Evolutionary conservation across 2,797 vertebrate genomes (phyloP).

Genomic region (Chaetophractus vellerosus): DNA sequence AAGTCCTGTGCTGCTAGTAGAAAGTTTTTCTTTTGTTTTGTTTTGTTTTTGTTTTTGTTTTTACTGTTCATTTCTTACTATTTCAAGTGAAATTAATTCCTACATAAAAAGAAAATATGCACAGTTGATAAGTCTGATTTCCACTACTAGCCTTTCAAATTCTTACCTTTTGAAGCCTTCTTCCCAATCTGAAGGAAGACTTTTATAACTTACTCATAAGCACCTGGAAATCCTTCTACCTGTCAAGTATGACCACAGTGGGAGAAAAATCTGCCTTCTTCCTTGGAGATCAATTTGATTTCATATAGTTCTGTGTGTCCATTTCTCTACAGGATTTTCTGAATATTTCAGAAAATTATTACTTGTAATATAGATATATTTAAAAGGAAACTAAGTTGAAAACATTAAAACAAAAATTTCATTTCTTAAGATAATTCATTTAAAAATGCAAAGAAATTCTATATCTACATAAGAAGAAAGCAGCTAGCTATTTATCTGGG

Average conservation of each 20-base stretch:
- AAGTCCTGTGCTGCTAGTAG: too few species aligned
- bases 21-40: too few species aligned
- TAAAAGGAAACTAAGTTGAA: background rate
- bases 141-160: background rate
- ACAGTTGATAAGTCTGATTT: background rate
- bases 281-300: background rate
- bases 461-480: background rate
- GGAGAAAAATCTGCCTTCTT: background rate
- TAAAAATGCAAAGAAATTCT: background rate
- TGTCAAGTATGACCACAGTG: background rate
- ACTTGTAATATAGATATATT: too few species aligned
- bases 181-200: background rate
- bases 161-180: background rate
- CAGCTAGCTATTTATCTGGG: background rate
- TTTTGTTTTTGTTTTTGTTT: too few species aligned
- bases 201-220: background rate
- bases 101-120: background rate
- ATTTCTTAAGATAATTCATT: background rate
- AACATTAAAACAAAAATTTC: background rate
- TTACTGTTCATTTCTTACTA: background rate
- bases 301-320: background rate
- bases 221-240: background rate
- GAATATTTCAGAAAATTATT: too few species aligned
- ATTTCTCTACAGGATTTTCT: too few species aligned
- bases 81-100: background rate